Evolutionary conservation across 2,888 invertebrate genomes (phyloP), one percentile per base, ranked within the genome.

Genomic region (Disparrhopalites patrizii): DNA sequence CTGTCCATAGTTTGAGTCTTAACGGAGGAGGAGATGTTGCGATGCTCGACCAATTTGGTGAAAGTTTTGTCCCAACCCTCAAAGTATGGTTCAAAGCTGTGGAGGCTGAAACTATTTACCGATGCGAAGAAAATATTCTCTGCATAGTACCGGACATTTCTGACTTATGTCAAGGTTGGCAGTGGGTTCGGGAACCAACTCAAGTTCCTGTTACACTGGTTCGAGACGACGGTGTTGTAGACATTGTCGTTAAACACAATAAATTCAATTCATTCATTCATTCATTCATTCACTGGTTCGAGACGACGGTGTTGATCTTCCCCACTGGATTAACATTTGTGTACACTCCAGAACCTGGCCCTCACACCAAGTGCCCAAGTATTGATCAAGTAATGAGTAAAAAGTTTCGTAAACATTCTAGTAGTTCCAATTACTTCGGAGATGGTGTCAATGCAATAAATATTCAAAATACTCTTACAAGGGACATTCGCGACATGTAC

Each of bases 1-100:
- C 82, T 23, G 83, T 84, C 52, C 78, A 77, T 68, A 81, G 79
- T 69, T 76, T 83, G 62, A 79, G 80, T 76, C 75, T 83, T 65
- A 81, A 82, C 76, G 82, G 82, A 38, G 82, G 82, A 47, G 82
- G 81, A 18, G 82, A 82, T 76, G 81, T 81, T 18, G 81, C 82
- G n/a, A 82, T 83, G 79, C 73, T 84, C 65, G 83, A 84, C 71
- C 74, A 85, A 57, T 79, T 79, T 54, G 84, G 84, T 20, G 81
- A 81, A 73, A 82, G 81, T 76, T 83, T 85, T 74, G 80, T 79
- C 10, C 80, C 82, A 2, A 79, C 78, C 62, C 77, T 84, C 36
- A 79, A 76, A 67, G 77, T 84, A 18, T 84, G 84, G 84, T 83
- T 84, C 77, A 83, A 82, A 27, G 81, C 83, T 60, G 81, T 83